Evolutionary conservation across 2,113 vertebrate species (phyloP), one percentile per base, ranked within the genome.

Genomic region (Tetrao urogallus): DNA sequence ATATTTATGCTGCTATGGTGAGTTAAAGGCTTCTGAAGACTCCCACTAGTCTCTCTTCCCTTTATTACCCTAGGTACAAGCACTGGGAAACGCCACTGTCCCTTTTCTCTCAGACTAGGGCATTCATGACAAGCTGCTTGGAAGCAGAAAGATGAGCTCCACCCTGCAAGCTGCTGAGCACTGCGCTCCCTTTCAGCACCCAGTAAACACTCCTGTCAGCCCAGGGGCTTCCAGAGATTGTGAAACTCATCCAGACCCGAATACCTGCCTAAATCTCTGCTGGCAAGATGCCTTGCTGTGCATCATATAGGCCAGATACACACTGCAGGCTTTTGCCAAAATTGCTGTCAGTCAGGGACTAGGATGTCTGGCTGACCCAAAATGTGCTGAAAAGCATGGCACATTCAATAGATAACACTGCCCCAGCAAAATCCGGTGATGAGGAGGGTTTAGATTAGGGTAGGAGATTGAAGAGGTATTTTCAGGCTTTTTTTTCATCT

Each of bases 11-110:
- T 92, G n/a, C 73, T n/a, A 72, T 1, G 3, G 90, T n/a, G 73
- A 95, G 93, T 95, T 92, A 86, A 83, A 96, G 93, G 90, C 93
- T 96, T 94, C 92, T 88, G 70, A 93, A 93, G 88, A 88, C 92
- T 94, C 93, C 92, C 73, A 92, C 88, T 94, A 69, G 70, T 75
- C 83, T 90, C 10, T 2, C 43, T 96, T 96, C 61, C 66, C 65
- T 95, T 95, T 81, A 86, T 94, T 90, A 5, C 86, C 47, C 72
- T 72, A 34, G 52, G 52, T 92, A 78, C 65, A 57, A 83, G 57
- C 80, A 86, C 76, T 96, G 95, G 78, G 96, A 96, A 96, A 22
- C 6, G 0, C n/a, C 90, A 78, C 95, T 90, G 90, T 93, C 92
- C 61, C 76, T 74, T 52, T 40, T 63, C 95, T 94, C 93, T 88